A percentile compares a stretch with the other conserved stretches of the same genome.
phyloP scores from a whole-genome alignment of 2,797 vertebrate species.

The Scolopax bukidnonensis region DNA sequence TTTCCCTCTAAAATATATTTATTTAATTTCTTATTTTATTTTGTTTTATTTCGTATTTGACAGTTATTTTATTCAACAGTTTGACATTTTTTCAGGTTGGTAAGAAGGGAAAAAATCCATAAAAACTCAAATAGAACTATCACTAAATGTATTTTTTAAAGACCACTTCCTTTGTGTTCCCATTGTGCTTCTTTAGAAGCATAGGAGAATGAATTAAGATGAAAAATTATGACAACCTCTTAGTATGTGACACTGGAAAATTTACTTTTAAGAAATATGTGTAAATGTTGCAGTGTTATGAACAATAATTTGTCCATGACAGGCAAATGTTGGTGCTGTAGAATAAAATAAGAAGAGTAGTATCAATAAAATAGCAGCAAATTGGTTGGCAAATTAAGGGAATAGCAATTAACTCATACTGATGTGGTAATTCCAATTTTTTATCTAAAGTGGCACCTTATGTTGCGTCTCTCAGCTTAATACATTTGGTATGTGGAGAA shows the following conservation, averaged over 20 bases:
- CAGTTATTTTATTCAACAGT: background rate
- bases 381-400: background rate
- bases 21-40: background rate
- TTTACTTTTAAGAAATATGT: background rate
- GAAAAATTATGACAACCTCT: background rate
- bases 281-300: background rate
- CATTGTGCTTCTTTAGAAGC: background rate
- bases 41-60: background rate
- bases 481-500: background rate
- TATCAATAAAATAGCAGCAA: background rate
- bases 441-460: background rate
- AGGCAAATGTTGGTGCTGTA: background rate
- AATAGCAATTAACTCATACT: background rate
- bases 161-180: background rate
- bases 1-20: background rate
- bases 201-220: background rate
- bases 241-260: background rate
- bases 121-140: background rate
- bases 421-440: background rate
- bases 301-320: background rate
- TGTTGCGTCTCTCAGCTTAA: background rate
- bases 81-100: background rate
- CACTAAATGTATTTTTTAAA: background rate
- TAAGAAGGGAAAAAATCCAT: background rate
- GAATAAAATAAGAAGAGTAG: background rate